Conservation (phyloP, 2,797 vertebrate genomes). For the Danio kyathit region DNA sequence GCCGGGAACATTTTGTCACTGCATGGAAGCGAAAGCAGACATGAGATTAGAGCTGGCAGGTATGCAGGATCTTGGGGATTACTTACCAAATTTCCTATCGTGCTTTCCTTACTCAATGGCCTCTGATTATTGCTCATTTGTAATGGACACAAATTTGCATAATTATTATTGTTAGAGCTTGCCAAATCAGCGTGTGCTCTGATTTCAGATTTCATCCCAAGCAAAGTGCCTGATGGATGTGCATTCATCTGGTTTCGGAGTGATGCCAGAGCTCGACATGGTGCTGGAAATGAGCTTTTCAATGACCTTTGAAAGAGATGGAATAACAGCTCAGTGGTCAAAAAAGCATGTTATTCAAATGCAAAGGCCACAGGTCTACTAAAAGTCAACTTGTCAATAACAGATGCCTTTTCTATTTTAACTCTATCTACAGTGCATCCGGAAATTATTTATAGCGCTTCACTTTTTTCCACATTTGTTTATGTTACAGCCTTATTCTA, state of each 20-base stretch:
- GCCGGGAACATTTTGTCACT: slow-evolving; percentile 91
- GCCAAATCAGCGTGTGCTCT: slow-evolving; percentile 6
- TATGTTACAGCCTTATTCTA: no score
- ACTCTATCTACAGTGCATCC: no score
- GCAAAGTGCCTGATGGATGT: slow-evolving; percentile 7
- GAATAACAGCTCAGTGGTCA: slow-evolving; percentile 17
- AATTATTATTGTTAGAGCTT: slow-evolving; percentile 46
- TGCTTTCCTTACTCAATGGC: slow-evolving; percentile 25
- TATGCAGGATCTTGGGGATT: slow-evolving; percentile 12
- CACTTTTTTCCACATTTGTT: no score
- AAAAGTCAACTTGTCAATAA: not conserved
- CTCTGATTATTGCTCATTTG: slow-evolving; percentile 33
- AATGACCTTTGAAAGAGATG: slow-evolving; percentile 27
- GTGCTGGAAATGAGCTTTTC: slow-evolving; percentile 19
- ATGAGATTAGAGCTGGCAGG: slow-evolving; percentile 34
- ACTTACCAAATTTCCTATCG: slow-evolving; percentile 36
- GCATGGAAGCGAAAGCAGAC: slow-evolving; percentile 51
- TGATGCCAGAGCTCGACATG: slow-evolving; percentile 3
- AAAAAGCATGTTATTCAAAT: slow-evolving; percentile 1
- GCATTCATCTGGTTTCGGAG: slow-evolving; percentile 20
- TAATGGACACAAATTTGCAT: slow-evolving; percentile 37
- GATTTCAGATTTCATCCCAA: slow-evolving; percentile 32
- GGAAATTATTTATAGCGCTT: no score
- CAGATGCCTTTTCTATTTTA: not conserved
- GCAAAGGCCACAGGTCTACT: not conserved